Base-by-base conservation (phyloP, 1,140 invertebrate genomes). In the Drosophila nebulosa region DNA sequence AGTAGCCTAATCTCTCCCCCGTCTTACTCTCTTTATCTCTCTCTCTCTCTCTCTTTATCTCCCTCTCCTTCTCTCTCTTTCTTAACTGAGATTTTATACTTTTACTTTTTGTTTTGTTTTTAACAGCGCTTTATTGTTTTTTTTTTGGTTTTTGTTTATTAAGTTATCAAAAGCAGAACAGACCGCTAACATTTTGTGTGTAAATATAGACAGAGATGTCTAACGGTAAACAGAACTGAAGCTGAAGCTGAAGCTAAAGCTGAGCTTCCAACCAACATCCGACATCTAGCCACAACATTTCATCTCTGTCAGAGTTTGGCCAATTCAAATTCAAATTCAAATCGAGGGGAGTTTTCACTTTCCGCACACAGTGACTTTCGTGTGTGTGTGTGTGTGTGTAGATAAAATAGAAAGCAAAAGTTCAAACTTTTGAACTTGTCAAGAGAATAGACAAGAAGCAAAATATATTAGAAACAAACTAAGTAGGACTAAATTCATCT, bases 331-430 rank as follows among this genome's bases (percentile, higher is more conserved):
- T 72, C 66, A 70, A 72, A 78, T 83, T 83, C 66, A 83, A 64
- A 83, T 85, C 12, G 57, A 42, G 64, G n/a, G 12, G 39, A 22
- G 74, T 84, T 84, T 84, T 84, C 79, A 84, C 80, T 84, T 85
- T 84, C 80, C 69, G 69, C 68, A 30, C 30, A 24, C 30, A 16
- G n/a, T n/a, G n/a, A n/a, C n/a, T n/a, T n/a, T n/a, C n/a, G 7
- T 18, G 2, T 10, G 52, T 66, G 32, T 39, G 39, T 42, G 24
- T 32, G 26, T 42, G 64, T n/a, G n/a, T 60, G 51, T 61, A 75
- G 53, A 75, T 80, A 74, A 79, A 85, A 62, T 74, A 69, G 81
- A 80, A 86, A 85, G 80, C 83, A 78, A 78, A 64, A 61, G 64
- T 50, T 35, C 72, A 26, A 63, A 55, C 74, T 61, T 14, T 35